Evolutionary conservation across 2,113 vertebrate genomes (phyloP).

Genomic region (Varanus salvator): DNA sequence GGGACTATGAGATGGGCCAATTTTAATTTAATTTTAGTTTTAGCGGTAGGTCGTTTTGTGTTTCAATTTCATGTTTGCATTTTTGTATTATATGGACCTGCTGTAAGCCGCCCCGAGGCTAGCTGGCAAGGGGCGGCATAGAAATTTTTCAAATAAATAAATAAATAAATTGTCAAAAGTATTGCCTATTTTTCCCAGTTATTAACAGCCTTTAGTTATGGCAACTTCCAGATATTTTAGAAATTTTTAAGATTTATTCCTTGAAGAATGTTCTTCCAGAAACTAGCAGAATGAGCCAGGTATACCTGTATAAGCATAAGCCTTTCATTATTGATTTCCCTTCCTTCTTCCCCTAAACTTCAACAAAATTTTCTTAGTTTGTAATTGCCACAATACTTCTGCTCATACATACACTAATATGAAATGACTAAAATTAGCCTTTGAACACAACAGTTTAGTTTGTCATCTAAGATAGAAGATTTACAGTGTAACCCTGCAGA

Average conservation of each 20-base stretch:
- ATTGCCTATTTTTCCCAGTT: background rate
- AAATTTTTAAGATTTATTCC: slow-evolving; percentile 68
- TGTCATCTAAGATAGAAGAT: background rate
- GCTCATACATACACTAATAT: background rate
- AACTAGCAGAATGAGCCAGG: slow-evolving; percentile 66
- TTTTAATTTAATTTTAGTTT: too few relatives aligned
- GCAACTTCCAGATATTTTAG: background rate
- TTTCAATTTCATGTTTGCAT: too few relatives aligned
- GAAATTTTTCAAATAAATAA: too few relatives aligned
- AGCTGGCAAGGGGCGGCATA: too few relatives aligned
- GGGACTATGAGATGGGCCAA: too few relatives aligned
- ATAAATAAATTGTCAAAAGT: too few relatives aligned
- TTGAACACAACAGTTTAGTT: background rate
- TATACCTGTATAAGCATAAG: slow-evolving; percentile 64
- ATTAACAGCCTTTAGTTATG: background rate
- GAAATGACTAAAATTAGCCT: background rate
- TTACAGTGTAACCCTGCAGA: background rate
- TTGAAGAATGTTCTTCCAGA: slow-evolving; percentile 61
- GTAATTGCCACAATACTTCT: background rate
- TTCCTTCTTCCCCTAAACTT: slow-evolving; percentile 57
- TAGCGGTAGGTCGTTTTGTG: too few relatives aligned
- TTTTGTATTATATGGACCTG: too few relatives aligned
- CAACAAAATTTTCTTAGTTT: background rate
- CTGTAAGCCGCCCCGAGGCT: too few relatives aligned
- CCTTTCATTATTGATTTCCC: slow-evolving; percentile 58